A percentile compares a stretch with the other conserved stretches of the same genome.
Evolutionary conservation across 1,140 invertebrate genomes (phyloP).

Genomic region (Goniozus legneri): DNA sequence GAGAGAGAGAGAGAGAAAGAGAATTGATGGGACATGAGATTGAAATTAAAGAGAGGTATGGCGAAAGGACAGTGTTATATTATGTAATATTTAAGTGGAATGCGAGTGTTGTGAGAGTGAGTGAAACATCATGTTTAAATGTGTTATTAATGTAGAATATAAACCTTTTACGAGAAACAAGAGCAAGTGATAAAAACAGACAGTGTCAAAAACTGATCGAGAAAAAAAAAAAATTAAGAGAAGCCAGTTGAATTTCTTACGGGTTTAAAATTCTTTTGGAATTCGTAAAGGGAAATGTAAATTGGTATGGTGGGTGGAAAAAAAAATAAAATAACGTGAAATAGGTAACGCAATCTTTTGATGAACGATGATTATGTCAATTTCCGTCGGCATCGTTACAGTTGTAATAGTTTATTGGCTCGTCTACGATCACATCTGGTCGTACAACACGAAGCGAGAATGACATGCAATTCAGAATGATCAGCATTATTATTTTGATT

Average conservation of each 20-base stretch:
- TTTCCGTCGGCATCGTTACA: background rate
- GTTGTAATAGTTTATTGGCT: background rate
- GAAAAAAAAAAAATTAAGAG: slow-evolving; percentile 1
- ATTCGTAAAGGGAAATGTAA: too few relatives aligned
- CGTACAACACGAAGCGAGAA: background rate
- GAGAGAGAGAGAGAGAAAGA: slow-evolving; percentile 4
- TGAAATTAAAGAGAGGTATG: slow-evolving; percentile 21
- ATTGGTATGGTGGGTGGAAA: slow-evolving; percentile 1
- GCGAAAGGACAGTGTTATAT: slow-evolving; percentile 33
- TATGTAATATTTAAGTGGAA: slow-evolving; percentile 33
- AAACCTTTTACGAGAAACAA: slow-evolving; percentile 4
- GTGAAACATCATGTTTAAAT: slow-evolving; percentile 16
- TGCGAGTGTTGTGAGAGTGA: slow-evolving; percentile 17
- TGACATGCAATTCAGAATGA: background rate
- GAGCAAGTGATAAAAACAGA: background rate
- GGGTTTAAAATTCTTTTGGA: background rate
- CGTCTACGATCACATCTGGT: background rate
- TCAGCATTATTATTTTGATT: background rate
- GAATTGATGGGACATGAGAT: slow-evolving; percentile 16
- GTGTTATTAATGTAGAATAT: slow-evolving; percentile 27
- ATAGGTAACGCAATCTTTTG: too few relatives aligned
- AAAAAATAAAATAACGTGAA: slow-evolving; percentile 15
- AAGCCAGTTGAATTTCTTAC: background rate
- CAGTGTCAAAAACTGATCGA: background rate
- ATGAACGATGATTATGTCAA: too few relatives aligned